Evolutionary conservation across 2,797 vertebrate genomes (phyloP).

Genomic region (Sebastes cheni): DNA sequence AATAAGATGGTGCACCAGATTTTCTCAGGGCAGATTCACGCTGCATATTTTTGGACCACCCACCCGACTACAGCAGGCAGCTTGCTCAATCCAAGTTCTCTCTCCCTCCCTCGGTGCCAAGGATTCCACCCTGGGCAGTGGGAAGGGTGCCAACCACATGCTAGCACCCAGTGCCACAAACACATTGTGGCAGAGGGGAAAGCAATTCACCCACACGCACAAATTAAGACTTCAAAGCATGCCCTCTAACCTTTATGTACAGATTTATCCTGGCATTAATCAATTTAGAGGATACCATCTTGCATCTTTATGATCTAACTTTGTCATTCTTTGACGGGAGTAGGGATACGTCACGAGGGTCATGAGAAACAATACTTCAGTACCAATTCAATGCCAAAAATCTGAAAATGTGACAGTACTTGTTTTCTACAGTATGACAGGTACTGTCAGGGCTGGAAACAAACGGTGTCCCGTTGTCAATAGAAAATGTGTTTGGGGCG

Average conservation of each 20-base stretch:
- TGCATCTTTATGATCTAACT: background rate
- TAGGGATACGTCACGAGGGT: background rate
- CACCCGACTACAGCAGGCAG: constrained; percentile 64
- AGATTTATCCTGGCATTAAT: background rate
- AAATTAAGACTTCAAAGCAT: constrained; percentile 23
- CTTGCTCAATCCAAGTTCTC: constrained; percentile 70
- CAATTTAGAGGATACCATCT: background rate
- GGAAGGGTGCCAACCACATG: constrained; percentile 79
- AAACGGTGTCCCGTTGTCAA: background rate
- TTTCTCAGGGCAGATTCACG: constrained; percentile 40
- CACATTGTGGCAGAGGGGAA: constrained; percentile 54
- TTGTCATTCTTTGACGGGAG: background rate
- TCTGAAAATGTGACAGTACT: too few species aligned
- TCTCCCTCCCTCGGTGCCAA: constrained; percentile 73
- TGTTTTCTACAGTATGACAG: background rate
- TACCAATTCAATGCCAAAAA: background rate
- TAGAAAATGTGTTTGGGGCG: background rate
- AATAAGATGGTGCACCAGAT: constrained; percentile 17
- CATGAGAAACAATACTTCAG: background rate
- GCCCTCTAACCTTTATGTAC: constrained; percentile 1
- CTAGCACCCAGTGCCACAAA: constrained; percentile 66
- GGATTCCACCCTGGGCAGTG: constrained; percentile 78
- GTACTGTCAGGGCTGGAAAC: background rate
- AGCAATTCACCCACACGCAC: constrained; percentile 23
- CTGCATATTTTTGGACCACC: constrained; percentile 68